These are phyloP conservation scores for Mycalesis mineus DNA, from an alignment of 2,888 invertebrate genomes.

Conservation along the genomic window DNA sequence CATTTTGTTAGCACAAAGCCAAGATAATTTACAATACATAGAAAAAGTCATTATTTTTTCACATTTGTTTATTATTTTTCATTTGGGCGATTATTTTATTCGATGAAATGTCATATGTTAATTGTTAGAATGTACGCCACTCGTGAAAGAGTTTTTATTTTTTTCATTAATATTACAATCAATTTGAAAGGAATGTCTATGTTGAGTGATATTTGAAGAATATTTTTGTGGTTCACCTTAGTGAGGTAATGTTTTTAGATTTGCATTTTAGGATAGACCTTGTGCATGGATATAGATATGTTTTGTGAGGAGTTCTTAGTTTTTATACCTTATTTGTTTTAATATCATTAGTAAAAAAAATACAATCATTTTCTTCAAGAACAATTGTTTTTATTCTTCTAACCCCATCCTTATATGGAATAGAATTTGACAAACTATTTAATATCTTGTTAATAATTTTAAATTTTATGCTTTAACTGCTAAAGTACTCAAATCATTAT, in stretches of 20 bases:
- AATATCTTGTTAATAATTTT: too few species aligned
- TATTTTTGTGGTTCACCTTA: conserved; percentile 42
- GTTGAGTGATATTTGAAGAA: conserved; percentile 29
- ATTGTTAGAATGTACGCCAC: background rate
- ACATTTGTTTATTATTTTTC: background rate
- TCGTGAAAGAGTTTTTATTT: conserved; percentile 27
- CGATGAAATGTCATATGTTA: too few species aligned
- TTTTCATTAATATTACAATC: conserved; percentile 26
- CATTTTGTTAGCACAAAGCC: conserved; percentile 7
- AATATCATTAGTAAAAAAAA: conserved; percentile 60
- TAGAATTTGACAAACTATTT: too few species aligned
- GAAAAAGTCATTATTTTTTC: background rate
- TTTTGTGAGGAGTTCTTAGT: conserved; percentile 56
- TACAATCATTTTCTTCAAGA: conserved; percentile 61
- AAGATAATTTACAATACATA: background rate
- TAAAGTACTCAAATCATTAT: too few species aligned
- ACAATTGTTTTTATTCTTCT: conserved; percentile 21
- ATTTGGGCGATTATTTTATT: too few species aligned
- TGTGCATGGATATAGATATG: conserved; percentile 50
- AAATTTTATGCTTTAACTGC: too few species aligned
- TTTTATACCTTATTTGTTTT: conserved; percentile 65
- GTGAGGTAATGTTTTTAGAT: conserved; percentile 57
- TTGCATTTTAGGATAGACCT: conserved; percentile 51
- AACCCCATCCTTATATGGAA: background rate
- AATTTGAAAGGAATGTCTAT: conserved; percentile 22